Evolutionary conservation across 2,797 vertebrate genomes (phyloP).

Genomic region (Myotis myotis): DNA sequence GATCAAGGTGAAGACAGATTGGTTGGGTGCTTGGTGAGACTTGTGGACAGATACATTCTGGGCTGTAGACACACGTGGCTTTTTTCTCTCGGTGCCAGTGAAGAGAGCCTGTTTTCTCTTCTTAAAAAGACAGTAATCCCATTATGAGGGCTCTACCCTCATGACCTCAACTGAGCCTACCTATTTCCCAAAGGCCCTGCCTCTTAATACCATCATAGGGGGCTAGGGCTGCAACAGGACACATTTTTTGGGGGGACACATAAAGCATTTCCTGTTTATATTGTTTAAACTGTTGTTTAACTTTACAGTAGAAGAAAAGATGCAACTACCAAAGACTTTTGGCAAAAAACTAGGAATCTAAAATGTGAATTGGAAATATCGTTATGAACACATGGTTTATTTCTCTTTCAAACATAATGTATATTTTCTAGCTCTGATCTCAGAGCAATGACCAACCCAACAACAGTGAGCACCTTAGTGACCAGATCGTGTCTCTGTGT

Average conservation of each 20-base stretch:
- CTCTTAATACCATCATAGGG: background rate
- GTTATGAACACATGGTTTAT: background rate
- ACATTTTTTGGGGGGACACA: background rate
- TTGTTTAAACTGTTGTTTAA: background rate
- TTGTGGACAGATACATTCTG: too few relatives aligned
- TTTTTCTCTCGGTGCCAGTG: background rate
- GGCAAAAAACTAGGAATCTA: background rate
- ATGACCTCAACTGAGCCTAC: background rate
- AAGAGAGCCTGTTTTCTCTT: background rate
- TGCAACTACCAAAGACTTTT: background rate
- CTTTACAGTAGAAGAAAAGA: background rate
- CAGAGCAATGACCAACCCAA: background rate
- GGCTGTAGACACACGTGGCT: background rate
- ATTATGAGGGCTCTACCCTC: background rate
- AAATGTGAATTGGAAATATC: slow-evolving; percentile 30
- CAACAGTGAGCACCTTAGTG: background rate
- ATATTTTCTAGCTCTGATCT: background rate
- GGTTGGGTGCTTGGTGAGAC: background rate
- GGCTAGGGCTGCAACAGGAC: background rate
- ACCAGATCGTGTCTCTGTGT: background rate
- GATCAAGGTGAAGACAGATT: background rate
- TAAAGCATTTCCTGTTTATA: background rate
- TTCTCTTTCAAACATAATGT: background rate
- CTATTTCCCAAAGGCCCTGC: background rate
- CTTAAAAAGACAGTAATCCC: background rate